These are phyloP conservation scores for Pteria penguin DNA, from an alignment of 2,888 invertebrate genomes.

Conservation along the genomic window DNA sequence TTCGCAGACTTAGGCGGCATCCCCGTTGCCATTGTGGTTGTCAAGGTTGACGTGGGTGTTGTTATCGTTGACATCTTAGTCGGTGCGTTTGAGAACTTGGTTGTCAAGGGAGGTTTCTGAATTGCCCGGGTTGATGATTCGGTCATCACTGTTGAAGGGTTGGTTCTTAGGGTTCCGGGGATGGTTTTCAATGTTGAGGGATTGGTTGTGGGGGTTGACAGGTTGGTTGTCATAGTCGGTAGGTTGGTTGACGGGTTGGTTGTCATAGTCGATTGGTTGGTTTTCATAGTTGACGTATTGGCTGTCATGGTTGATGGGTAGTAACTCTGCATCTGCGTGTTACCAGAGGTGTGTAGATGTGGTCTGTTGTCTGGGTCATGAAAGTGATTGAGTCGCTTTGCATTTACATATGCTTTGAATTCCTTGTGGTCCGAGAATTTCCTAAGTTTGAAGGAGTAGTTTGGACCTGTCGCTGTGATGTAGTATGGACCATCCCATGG, in stretches of 20 bases:
- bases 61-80: background rate
- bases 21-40: background rate
- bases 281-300: too few species aligned
- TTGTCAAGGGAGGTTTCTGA: too few species aligned
- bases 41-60: background rate
- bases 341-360: background rate
- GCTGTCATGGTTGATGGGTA: background rate
- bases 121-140: background rate
- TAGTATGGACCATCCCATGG: constrained; percentile 24
- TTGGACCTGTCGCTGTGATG: background rate
- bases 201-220: background rate
- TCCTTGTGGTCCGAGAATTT: background rate
- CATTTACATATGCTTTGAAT: background rate
- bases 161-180: background rate
- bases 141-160: background rate
- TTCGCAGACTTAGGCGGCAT: background rate
- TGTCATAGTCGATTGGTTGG: background rate
- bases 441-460: background rate
- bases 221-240: background rate
- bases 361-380: background rate
- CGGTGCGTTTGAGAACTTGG: background rate
- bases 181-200: background rate
- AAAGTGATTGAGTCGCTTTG: background rate
- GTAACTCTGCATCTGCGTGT: background rate
- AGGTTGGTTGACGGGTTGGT: background rate